Conservation (phyloP, 2,113 vertebrate species). For the Ctenodactylus gundi region DNA sequence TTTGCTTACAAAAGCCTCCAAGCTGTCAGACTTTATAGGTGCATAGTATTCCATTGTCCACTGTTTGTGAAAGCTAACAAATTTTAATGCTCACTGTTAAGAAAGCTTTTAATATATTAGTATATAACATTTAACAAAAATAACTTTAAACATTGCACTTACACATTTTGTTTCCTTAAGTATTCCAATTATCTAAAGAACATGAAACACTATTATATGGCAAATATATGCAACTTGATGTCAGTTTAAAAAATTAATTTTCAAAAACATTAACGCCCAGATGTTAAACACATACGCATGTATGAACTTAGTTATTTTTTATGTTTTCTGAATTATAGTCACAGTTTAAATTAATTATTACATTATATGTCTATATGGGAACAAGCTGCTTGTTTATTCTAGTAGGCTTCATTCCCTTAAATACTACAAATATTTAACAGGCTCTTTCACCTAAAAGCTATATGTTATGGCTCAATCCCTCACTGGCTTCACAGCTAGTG, state of each 20-base stretch:
- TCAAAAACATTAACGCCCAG: not conserved
- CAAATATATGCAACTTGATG: not conserved
- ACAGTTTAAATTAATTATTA: slow-evolving; percentile 5
- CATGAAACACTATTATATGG: not conserved
- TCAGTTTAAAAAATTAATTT: not conserved
- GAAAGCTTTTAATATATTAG: slow-evolving; percentile 43
- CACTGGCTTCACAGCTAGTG: not conserved
- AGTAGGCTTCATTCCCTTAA: not conserved
- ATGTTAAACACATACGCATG: not conserved
- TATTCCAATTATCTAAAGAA: slow-evolving; percentile 13
- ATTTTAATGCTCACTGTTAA: slow-evolving; percentile 14
- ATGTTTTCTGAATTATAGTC: not conserved
- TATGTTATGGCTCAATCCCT: not conserved
- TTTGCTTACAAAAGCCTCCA: too few species aligned
- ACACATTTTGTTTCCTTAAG: not conserved
- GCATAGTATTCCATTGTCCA: too few species aligned
- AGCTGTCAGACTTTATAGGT: too few species aligned
- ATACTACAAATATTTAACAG: not conserved
- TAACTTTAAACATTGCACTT: not conserved
- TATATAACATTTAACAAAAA: not conserved
- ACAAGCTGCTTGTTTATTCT: not conserved
- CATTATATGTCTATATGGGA: not conserved
- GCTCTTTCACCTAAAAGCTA: not conserved
- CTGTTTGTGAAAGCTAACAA: not conserved
- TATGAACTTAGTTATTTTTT: too few species aligned